phyloP scores from a whole-genome alignment of 2,113 vertebrate species.

The Salvelinus fontinalis region DNA sequence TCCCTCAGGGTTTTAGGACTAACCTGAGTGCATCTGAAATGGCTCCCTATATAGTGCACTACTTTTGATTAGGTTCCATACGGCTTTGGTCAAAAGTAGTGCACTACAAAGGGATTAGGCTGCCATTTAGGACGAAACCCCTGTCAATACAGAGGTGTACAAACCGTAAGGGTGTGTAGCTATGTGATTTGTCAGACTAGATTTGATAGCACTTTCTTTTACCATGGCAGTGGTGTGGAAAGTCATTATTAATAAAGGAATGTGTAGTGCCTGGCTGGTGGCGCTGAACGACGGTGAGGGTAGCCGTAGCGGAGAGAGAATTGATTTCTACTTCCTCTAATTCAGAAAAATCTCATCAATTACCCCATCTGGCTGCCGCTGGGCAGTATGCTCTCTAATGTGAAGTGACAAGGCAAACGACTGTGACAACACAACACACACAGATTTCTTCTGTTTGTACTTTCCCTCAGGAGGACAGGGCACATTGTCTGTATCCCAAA shows the following conservation, averaged over 20 bases:
- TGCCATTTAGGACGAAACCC: too few relatives aligned
- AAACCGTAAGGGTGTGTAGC: neutral
- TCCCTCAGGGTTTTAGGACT: too few relatives aligned
- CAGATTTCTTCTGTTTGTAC: neutral
- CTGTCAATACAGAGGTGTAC: too few relatives aligned
- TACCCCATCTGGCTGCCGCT: neutral
- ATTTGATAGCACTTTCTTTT: neutral
- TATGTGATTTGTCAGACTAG: neutral
- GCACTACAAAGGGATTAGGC: too few relatives aligned
- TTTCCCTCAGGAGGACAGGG: neutral
- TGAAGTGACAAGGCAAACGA: conserved; percentile 3
- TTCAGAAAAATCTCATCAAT: conserved; percentile 1
- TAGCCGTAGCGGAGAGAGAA: conserved; percentile 12
- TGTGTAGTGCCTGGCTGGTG: neutral
- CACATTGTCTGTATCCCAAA: neutral
- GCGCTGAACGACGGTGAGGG: neutral
- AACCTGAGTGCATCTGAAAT: too few relatives aligned
- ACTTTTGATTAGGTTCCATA: too few relatives aligned
- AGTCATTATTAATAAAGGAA: neutral
- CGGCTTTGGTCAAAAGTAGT: too few relatives aligned
- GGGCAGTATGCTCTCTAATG: neutral
- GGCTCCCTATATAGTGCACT: too few relatives aligned
- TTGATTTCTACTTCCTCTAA: conserved; percentile 13
- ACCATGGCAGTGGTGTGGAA: neutral
- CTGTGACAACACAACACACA: neutral